These are phyloP conservation scores for Hyperoplus lanceolatus DNA, from an alignment of 2,797 vertebrate species.

Conservation along the genomic window DNA sequence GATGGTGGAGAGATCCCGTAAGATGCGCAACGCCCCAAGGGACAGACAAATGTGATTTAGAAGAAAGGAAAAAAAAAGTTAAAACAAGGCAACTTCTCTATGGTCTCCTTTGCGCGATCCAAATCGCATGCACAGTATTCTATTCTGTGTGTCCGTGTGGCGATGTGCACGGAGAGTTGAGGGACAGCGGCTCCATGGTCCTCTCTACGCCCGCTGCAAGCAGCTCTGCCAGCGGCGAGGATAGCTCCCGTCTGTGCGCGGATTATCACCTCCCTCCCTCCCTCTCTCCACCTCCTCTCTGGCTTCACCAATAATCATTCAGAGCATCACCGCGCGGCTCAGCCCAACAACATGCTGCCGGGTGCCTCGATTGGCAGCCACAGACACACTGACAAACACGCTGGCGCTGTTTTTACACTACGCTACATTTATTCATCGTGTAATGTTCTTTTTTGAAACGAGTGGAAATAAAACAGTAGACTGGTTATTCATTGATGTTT, in stretches of 20 bases:
- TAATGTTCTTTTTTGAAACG: neutral
- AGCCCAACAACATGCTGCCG: slow-evolving; percentile 84
- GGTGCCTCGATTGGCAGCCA: slow-evolving; percentile 35
- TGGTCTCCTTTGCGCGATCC: neutral
- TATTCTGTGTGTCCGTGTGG: neutral
- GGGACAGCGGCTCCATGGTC: slow-evolving; percentile 70
- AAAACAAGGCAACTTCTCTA: slow-evolving; percentile 18
- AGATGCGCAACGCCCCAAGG: slow-evolving; percentile 43
- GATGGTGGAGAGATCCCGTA: slow-evolving; percentile 47
- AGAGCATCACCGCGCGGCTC: slow-evolving; percentile 87
- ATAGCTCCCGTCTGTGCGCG: slow-evolving; percentile 91
- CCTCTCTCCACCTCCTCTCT: slow-evolving; percentile 87
- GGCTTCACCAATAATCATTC: slow-evolving; percentile 90
- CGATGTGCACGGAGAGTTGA: slow-evolving; percentile 16
- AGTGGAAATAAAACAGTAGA: neutral
- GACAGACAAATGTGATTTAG: neutral
- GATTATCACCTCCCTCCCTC: slow-evolving; percentile 92
- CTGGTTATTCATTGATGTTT: neutral
- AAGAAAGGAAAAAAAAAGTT: neutral
- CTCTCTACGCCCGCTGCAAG: slow-evolving; percentile 58
- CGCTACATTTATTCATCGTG: neutral
- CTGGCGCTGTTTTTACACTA: slow-evolving; percentile 63
- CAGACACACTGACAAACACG: slow-evolving; percentile 26
- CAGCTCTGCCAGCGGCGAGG: slow-evolving; percentile 85
- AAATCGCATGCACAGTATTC: neutral